Percentiles rank a stretch among this genome's conserved stretches.
Evolutionary conservation across 2,888 invertebrate species (phyloP).

Genomic region (Diadromus collaris): DNA sequence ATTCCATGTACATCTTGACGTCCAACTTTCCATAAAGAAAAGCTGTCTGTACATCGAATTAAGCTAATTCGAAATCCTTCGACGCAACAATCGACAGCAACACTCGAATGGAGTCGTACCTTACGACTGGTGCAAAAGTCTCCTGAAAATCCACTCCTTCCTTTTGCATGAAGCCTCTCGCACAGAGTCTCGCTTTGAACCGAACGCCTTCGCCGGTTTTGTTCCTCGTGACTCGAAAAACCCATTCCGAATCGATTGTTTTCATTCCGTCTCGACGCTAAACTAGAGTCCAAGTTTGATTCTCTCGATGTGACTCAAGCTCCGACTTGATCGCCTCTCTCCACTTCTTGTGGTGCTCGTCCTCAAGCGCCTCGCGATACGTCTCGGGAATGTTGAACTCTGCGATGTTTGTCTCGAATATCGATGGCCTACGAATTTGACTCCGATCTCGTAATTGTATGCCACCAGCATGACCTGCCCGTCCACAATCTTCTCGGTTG

Average conservation of each 20-base stretch:
- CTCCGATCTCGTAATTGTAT: not conserved
- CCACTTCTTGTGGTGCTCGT: conserved; percentile 44
- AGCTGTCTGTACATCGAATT: too few species aligned
- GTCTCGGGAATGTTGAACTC: conserved; percentile 32
- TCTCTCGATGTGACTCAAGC: conserved; percentile 45
- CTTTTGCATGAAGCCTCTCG: not conserved
- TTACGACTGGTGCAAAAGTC: conserved; percentile 2
- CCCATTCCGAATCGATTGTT: conserved; percentile 62
- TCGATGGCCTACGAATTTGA: not conserved
- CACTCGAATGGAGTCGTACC: conserved; percentile 2
- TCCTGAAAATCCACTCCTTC: not conserved
- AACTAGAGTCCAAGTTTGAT: conserved; percentile 58
- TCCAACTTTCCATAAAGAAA: too few species aligned
- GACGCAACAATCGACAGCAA: not conserved
- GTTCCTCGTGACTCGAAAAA: conserved; percentile 50
- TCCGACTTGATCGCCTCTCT: conserved; percentile 52
- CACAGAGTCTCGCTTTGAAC: not conserved
- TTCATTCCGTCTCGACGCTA: conserved; percentile 9
- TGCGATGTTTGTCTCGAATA: not conserved
- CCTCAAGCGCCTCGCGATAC: conserved; percentile 43
- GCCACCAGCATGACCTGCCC: not conserved
- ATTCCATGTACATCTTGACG: not conserved
- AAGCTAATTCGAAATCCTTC: not conserved
- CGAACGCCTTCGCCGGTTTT: not conserved
- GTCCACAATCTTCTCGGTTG: not conserved